These are phyloP conservation scores for Xestia c-nigrum DNA, from an alignment of 2,888 invertebrate genomes.

Conservation along the genomic window DNA sequence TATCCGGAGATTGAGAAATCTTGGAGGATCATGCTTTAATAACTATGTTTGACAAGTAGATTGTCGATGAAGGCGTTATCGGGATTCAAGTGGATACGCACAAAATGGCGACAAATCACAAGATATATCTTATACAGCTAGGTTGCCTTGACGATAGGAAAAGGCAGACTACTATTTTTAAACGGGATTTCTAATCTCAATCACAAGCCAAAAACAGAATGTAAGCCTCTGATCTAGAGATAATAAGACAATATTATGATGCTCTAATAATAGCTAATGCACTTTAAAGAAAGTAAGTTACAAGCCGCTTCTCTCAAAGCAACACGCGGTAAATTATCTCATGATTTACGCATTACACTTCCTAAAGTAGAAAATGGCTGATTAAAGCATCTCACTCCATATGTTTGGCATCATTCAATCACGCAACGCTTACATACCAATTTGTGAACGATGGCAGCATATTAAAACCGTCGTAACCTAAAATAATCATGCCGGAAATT, in stretches of 20 bases:
- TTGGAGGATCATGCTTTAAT: constrained; percentile 25
- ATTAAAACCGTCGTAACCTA: constrained; percentile 67
- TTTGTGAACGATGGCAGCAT: constrained; percentile 55
- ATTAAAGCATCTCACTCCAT: constrained; percentile 50
- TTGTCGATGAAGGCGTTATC: constrained; percentile 17
- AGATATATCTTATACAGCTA: constrained; percentile 3
- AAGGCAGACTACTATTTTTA: neutral
- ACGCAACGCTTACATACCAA: constrained; percentile 63
- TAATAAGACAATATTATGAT: constrained; percentile 51
- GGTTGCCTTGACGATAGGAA: constrained; percentile 2
- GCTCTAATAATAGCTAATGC: constrained; percentile 47
- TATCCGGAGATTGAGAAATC: constrained; percentile 15
- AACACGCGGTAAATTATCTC: constrained; percentile 35
- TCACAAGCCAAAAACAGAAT: constrained; percentile 27
- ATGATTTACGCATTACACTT: constrained; percentile 43
- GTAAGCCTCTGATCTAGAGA: constrained; percentile 1
- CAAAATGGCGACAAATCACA: constrained; percentile 17
- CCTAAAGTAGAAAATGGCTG: constrained; percentile 46
- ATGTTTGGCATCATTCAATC: constrained; percentile 58
- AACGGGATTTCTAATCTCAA: constrained; percentile 15
- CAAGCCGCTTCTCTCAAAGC: constrained; percentile 31
- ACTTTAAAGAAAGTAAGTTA: constrained; percentile 53
- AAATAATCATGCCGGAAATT: constrained; percentile 78
- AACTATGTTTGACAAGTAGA: constrained; percentile 21
- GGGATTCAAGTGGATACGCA: constrained; percentile 4